Evolutionary conservation across 2,888 invertebrate genomes (phyloP).

Genomic region (Erannis defoliaria): DNA sequence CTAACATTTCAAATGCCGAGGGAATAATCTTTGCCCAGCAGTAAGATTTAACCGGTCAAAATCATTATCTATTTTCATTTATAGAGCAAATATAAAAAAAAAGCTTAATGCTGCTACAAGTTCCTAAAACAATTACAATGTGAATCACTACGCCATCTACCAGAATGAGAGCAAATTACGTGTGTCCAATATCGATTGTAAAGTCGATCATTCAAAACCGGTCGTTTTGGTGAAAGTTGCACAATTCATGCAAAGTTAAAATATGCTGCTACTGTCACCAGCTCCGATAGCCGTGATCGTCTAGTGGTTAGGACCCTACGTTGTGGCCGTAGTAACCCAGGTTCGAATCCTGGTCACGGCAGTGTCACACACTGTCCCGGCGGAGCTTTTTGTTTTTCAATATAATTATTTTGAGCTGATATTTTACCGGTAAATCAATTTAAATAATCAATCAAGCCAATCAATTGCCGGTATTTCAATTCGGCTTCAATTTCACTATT

Average conservation of each 20-base stretch:
- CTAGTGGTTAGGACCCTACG: slow-evolving; percentile 92
- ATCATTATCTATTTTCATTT: background rate
- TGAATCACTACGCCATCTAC: slow-evolving; percentile 13
- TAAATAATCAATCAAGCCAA: too few relatives aligned
- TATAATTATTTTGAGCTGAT: too few relatives aligned
- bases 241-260: slow-evolving; percentile 2
- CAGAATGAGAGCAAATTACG: slow-evolving; percentile 11
- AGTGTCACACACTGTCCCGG: slow-evolving; percentile 59
- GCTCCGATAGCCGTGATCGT: slow-evolving; percentile 84
- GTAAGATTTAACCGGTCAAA: too few relatives aligned
- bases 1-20: too few relatives aligned
- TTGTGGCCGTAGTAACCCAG: slow-evolving; percentile 92
- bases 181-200: background rate
- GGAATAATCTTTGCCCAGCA: too few relatives aligned
- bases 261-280: slow-evolving; percentile 19
- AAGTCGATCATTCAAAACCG: slow-evolving; percentile 28
- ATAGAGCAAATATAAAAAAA: too few relatives aligned
- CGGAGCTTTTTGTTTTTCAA: slow-evolving; percentile 15
- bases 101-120: background rate
- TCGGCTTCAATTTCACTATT: too few relatives aligned
- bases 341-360: slow-evolving; percentile 92
- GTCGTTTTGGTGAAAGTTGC: slow-evolving; percentile 32
- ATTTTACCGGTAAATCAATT: too few relatives aligned
- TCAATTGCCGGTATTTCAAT: too few relatives aligned
- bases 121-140: background rate